These are phyloP conservation scores for Philypnodon macrostomus DNA, from an alignment of 2,797 vertebrate species.

Conservation along the genomic window DNA sequence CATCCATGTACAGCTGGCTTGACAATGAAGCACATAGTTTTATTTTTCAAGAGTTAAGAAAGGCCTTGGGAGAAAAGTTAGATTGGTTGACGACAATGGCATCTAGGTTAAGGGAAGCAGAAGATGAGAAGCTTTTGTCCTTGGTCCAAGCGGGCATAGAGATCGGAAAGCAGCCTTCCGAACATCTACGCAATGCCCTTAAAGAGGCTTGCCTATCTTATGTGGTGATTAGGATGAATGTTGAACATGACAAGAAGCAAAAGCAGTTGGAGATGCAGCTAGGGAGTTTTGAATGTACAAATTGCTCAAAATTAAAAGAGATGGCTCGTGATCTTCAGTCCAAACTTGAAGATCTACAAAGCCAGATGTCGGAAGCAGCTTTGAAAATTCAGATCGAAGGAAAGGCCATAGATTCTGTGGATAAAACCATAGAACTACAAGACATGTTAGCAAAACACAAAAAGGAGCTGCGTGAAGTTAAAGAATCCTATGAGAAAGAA, in stretches of 20 bases:
- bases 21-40: conserved; percentile 54
- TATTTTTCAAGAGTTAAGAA: conserved; percentile 61
- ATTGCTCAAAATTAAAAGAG: conserved; percentile 64
- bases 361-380: conserved; percentile 31
- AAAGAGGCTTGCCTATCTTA: conserved; percentile 67
- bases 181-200: conserved; percentile 68
- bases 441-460: conserved; percentile 70
- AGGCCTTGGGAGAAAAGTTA: conserved; percentile 61
- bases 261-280: conserved; percentile 24
- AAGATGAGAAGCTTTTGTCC: conserved; percentile 57
- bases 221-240: conserved; percentile 57
- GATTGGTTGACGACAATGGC: conserved; percentile 56
- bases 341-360: conserved; percentile 58
- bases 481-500: conserved; percentile 69
- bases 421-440: conserved; percentile 68
- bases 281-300: conserved; percentile 45
- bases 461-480: conserved; percentile 73
- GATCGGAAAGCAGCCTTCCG: conserved; percentile 34
- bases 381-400: conserved; percentile 65
- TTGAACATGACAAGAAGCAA: conserved; percentile 51
- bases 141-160: conserved; percentile 50
- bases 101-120: conserved; percentile 43
- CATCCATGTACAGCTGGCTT: conserved; percentile 47
- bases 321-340: conserved; percentile 54
- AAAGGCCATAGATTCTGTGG: conserved; percentile 65